A percentile compares a stretch with the other conserved stretches of the same genome.
phyloP scores from a whole-genome alignment of 1,140 invertebrate species.

The Chymomyza costata region DNA sequence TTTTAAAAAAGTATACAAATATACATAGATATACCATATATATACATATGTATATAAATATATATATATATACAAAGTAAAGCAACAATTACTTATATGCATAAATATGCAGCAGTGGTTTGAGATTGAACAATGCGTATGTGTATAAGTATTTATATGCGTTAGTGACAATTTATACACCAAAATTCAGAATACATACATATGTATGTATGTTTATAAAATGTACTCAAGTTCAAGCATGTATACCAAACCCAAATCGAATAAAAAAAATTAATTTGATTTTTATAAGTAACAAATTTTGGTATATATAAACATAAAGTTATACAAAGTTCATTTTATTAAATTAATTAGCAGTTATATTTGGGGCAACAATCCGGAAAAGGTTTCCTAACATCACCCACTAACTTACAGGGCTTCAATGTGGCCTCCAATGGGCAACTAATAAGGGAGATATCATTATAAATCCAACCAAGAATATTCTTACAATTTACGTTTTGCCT shows the following conservation, averaged over 20 bases:
- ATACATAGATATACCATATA: conserved; percentile 7
- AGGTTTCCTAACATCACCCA: conserved; percentile 29
- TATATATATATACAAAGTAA: conserved; percentile 23
- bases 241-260: conserved; percentile 63
- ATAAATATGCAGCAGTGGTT: neutral
- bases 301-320: conserved; percentile 6
- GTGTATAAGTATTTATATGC: conserved; percentile 23
- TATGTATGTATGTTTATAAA: conserved; percentile 28
- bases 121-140: conserved; percentile 15
- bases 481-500: conserved; percentile 18
- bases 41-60: conserved; percentile 2
- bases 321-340: neutral
- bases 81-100: neutral
- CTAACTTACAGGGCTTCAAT: conserved; percentile 30
- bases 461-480: too few species aligned
- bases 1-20: conserved; percentile 60
- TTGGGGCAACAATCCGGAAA: conserved; percentile 50
- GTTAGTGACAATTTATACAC: conserved; percentile 44
- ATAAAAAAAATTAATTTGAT: conserved; percentile 46
- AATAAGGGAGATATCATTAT: too few species aligned
- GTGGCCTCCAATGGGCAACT: conserved; percentile 28
- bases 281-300: conserved; percentile 33
- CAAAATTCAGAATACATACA: conserved; percentile 27
- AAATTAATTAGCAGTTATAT: conserved; percentile 23
- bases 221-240: conserved; percentile 49